Percentiles rank a stretch among this genome's conserved stretches.
Evolutionary conservation across 2,113 vertebrate species (phyloP).

Genomic region (Thamnaconus septentrionalis): DNA sequence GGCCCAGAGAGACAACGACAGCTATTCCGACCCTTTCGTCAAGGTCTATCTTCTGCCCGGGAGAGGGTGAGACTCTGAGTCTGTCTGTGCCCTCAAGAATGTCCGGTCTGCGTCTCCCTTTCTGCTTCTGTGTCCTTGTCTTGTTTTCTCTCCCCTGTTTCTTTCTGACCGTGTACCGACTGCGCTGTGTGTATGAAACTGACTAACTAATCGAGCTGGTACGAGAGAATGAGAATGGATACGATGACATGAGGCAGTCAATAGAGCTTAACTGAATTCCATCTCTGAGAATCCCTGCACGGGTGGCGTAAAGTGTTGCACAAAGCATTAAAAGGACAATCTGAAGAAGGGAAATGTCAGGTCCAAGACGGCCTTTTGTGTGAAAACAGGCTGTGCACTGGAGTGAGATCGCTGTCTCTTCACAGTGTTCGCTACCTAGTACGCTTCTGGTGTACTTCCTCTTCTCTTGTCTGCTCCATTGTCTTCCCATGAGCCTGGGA

Average conservation of each 20-base stretch:
- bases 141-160: constrained; percentile 48
- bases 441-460: constrained; percentile 7
- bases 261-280: no score
- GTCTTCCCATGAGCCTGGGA: constrained; percentile 40
- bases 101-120: constrained; percentile 53
- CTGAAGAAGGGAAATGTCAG: constrained; percentile 1
- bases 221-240: constrained; percentile 44
- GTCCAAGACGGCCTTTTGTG: background rate
- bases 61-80: constrained; percentile 87
- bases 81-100: constrained; percentile 16
- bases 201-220: constrained; percentile 40
- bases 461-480: constrained; percentile 24
- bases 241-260: constrained; percentile 53
- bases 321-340: constrained; percentile 1
- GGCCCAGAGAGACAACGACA: constrained; percentile 90
- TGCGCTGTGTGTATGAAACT: constrained; percentile 32
- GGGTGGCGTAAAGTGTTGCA: constrained; percentile 10
- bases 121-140: constrained; percentile 55
- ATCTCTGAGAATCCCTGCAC: constrained; percentile 9
- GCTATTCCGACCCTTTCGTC: constrained; percentile 97
- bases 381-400: background rate
- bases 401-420: background rate
- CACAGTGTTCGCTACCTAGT: constrained; percentile 6
- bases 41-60: constrained; percentile 98
- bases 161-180: constrained; percentile 46